A percentile compares a stretch with the other conserved stretches of the same genome.
Evolutionary conservation across 2,113 vertebrate species (phyloP).

Genomic region (Lampris megalopsis): DNA sequence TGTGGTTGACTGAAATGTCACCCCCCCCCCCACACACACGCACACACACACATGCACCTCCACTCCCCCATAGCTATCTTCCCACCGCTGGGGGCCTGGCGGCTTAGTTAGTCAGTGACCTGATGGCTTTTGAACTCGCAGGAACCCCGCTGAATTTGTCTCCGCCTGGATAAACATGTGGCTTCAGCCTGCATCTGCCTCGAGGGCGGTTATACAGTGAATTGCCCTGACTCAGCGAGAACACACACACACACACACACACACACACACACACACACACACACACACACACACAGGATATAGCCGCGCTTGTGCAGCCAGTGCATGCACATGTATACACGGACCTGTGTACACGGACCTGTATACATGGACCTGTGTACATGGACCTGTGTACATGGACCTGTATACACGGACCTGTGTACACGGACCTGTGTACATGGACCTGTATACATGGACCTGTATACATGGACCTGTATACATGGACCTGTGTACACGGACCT

Average conservation of each 20-base stretch:
- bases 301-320: no score
- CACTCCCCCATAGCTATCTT: conserved; percentile 58
- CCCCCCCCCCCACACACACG: conserved; percentile 48
- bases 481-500: no score
- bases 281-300: no score
- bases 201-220: conserved; percentile 43
- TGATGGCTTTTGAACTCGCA: conserved; percentile 60
- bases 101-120: conserved; percentile 58
- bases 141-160: conserved; percentile 17
- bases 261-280: conserved; percentile 8
- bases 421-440: no score
- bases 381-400: no score
- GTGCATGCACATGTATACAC: no score
- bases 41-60: no score
- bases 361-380: no score
- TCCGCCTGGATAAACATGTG: conserved; percentile 62
- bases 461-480: no score
- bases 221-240: conserved; percentile 63
- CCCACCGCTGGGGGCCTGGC: conserved; percentile 5
- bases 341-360: no score
- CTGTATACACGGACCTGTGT: no score
- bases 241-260: conserved; percentile 17
- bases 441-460: no score
- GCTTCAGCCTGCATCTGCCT: conserved; percentile 61
- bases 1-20: conserved; percentile 41